Evolutionary conservation across 2,888 invertebrate genomes (phyloP), one percentile per base, ranked within the genome.

Genomic region (Stictocephala bisonia): DNA sequence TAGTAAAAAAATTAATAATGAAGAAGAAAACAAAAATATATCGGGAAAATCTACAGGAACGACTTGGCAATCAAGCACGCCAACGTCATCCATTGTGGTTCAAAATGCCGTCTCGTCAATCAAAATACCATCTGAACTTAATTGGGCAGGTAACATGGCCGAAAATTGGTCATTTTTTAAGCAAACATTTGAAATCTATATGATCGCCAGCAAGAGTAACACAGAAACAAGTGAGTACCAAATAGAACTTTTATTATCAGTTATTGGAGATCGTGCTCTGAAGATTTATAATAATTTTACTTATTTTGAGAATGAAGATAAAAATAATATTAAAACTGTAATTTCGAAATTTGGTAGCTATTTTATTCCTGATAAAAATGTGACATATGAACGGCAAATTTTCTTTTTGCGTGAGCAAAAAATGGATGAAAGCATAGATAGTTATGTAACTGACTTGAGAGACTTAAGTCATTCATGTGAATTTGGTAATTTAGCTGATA

Each of bases 121-220:
- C n/a, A 51, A 15, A 51, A 11, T 27, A 3, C 51, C 51, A 9
- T 51, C 51, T 6, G 51, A 51, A 24, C 27, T 51, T 26, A 51
- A 51, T n/a, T 51, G 51, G 51, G n/a, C 51, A 24, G 24, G 51
- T 22, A 51, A 51, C 2, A 51, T 51, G 51, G 2, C 51, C 6
- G 24, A 51, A 51, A 51, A 51, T 51, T 51, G 51, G 51, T 22
- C 24, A 51, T 51, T 51, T 51, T 51, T 51, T 24, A 51, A 51
- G 11, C 24, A 51, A 24, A 51, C 24, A 51, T 51, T 51, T 9
- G 27, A 51, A 24, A 51, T 51, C 24, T 51, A 51, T 13, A 51
- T 51, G 51, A 15, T 24, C 3, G 51, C 51, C 3, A 51, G 51
- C n/a, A 22, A 51, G 27, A 51, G 51, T 51, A 27, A 51, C 3